Base-by-base conservation (phyloP, 2,888 invertebrate species). In the Drosophila ustulata region DNA sequence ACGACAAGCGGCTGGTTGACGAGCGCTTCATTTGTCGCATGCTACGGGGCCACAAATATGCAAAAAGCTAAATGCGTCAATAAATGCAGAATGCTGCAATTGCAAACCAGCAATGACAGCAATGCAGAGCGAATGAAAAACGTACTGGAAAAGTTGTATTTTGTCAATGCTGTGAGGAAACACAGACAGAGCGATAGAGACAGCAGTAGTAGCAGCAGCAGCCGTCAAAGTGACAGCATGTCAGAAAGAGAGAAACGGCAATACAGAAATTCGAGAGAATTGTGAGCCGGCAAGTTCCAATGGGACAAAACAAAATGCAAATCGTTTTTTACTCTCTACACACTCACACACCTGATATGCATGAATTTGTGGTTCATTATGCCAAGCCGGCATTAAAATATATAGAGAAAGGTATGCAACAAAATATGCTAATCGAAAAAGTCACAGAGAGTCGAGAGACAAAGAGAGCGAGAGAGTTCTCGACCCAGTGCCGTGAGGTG, bases 21-120 rank as follows among this genome's bases (percentile, higher is more conserved):
- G 66, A 75, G 52, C 68, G 73, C 67, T 72, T 63, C 75, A 78
- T 75, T 75, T 78, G 78, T 73, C 69, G 75, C 75, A 75, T 78
- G 74, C 78, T 56, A 75, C 75, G 68, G 64, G 75, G 78, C 69
- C 69, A 63, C 67, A 76, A 81, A 81, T 86, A 81, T 83, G 87
- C 78, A 87, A 86, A 84, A 78, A 84, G 79, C 73, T 65, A 82
- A 82, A 82, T 82, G 88, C 82, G 85, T 88, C 82, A 84, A 82
- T 87, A 87, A 87, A 82, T 82, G 88, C 79, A 69, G 69, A 78
- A 75, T 78, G 78, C 73, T 58, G 72, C 74, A 75, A 69, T 78
- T 75, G 74, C 74, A 57, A 59, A 74, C 76, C 39, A 59, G 37
- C 26, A 26, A 8, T 13, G 11, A 75, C 37, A 59, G 30, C 26